These are phyloP conservation scores for Chaunax sp. DNA, from an alignment of 2,797 vertebrate species.

Conservation along the genomic window DNA sequence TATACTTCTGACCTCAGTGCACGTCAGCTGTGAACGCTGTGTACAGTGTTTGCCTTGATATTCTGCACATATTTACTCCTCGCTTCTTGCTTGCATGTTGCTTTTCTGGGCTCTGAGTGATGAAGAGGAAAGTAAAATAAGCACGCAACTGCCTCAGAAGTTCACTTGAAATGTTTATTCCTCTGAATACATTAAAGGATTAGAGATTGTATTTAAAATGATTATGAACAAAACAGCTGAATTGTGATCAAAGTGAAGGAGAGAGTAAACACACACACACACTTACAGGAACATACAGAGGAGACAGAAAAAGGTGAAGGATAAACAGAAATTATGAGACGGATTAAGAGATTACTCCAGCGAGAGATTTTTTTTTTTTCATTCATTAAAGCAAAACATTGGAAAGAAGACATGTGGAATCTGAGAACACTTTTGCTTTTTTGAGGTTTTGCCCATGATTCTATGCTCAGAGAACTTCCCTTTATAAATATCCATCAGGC, in stretches of 20 bases:
- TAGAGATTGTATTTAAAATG: slow-evolving; percentile 59
- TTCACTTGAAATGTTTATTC: slow-evolving; percentile 47
- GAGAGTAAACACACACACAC: slow-evolving; percentile 18
- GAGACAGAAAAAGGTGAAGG: slow-evolving; percentile 48
- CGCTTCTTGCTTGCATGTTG: slow-evolving; percentile 28
- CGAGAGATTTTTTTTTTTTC: slow-evolving; percentile 22
- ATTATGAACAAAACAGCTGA: slow-evolving; percentile 62
- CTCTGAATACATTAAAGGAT: slow-evolving; percentile 63
- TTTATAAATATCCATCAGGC: slow-evolving; percentile 13
- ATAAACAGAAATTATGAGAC: slow-evolving; percentile 54
- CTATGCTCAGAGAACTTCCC: slow-evolving; percentile 8
- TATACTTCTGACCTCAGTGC: not conserved
- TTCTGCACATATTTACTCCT: slow-evolving; percentile 40
- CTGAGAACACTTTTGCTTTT: slow-evolving; percentile 9
- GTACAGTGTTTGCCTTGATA: slow-evolving; percentile 14
- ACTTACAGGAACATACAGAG: slow-evolving; percentile 16
- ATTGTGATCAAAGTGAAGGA: slow-evolving; percentile 55
- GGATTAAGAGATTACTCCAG: slow-evolving; percentile 62
- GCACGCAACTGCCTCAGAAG: slow-evolving; percentile 38
- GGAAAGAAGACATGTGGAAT: not conserved
- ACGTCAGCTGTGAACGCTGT: not conserved
- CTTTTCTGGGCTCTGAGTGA: slow-evolving; percentile 16
- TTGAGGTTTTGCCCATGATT: slow-evolving; percentile 17
- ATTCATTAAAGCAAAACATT: slow-evolving; percentile 51
- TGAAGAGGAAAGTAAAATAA: slow-evolving; percentile 46